These are phyloP conservation scores for Anseranas semipalmata DNA, from an alignment of 2,113 vertebrate species.

Conservation along the genomic window DNA sequence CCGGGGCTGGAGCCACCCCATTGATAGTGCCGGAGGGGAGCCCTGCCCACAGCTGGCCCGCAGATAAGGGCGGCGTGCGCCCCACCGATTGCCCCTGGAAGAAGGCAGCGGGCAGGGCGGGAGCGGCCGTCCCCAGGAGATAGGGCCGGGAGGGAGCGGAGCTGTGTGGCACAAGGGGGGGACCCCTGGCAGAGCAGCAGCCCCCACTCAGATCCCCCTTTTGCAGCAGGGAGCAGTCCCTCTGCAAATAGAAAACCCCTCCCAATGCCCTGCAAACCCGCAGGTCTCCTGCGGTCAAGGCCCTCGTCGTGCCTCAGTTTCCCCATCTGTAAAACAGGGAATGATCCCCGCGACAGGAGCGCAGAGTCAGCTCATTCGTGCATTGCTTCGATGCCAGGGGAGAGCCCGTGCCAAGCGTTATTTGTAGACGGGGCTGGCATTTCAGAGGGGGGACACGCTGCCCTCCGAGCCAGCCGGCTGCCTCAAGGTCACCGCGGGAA, in stretches of 20 bases:
- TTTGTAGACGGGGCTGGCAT: neutral
- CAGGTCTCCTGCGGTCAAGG: neutral
- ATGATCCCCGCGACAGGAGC: neutral
- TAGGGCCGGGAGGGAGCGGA: neutral
- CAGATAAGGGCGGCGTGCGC: neutral
- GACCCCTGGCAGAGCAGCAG: neutral
- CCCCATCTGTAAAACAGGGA: neutral
- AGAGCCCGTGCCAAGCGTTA: neutral
- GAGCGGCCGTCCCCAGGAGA: neutral
- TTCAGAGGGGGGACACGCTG: neutral
- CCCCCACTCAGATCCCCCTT: neutral
- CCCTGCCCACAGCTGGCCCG: neutral
- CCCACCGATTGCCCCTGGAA: neutral
- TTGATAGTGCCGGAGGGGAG: neutral
- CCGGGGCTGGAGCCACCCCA: rapidly evolving
- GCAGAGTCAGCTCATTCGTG: neutral
- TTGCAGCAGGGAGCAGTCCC: neutral
- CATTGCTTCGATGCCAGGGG: rapidly evolving
- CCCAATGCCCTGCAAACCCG: neutral
- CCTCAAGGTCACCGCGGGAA: neutral
- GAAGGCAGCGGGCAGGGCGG: neutral
- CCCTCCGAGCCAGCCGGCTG: neutral
- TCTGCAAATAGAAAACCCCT: neutral
- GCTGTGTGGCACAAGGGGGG: neutral
- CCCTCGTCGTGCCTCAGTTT: neutral